phyloP scores from a whole-genome alignment of 1,140 invertebrate genomes.

The Ganaspis sp. region DNA sequence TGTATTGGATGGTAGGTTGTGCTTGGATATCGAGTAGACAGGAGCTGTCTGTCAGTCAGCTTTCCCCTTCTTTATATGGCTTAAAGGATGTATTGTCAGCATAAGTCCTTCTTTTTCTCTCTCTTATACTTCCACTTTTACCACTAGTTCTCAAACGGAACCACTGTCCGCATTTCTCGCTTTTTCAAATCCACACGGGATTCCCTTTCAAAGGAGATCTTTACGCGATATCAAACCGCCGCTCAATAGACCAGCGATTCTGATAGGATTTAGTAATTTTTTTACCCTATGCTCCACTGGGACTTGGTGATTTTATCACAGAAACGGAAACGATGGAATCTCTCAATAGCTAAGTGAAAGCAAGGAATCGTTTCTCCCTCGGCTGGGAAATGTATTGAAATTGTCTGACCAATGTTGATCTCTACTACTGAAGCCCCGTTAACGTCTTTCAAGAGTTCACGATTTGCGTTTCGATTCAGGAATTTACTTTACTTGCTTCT shows the following conservation, averaged over 20 bases:
- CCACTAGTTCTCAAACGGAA: conserved; percentile 36
- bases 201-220: conserved; percentile 62
- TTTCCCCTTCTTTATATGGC: conserved; percentile 47
- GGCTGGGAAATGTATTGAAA: not conserved
- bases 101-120: conserved; percentile 60
- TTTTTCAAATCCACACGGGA: conserved; percentile 50
- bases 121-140: conserved; percentile 29
- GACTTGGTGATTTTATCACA: conserved; percentile 35
- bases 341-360: conserved; percentile 28
- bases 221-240: conserved; percentile 63
- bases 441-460: not conserved
- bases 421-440: not conserved
- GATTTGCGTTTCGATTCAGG: conserved; percentile 39
- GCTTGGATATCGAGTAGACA: conserved; percentile 63
- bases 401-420: conserved; percentile 42
- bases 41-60: conserved; percentile 64
- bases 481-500: too few species aligned
- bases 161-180: conserved; percentile 38
- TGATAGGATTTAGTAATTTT: conserved; percentile 67
- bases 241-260: conserved; percentile 62
- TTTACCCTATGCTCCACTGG: conserved; percentile 2
- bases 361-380: conserved; percentile 21
- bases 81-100: conserved; percentile 67
- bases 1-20: conserved; percentile 46
- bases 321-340: conserved; percentile 8